phyloP scores from a whole-genome alignment of 2,797 vertebrate genomes.

The Sandelia bainsii region DNA sequence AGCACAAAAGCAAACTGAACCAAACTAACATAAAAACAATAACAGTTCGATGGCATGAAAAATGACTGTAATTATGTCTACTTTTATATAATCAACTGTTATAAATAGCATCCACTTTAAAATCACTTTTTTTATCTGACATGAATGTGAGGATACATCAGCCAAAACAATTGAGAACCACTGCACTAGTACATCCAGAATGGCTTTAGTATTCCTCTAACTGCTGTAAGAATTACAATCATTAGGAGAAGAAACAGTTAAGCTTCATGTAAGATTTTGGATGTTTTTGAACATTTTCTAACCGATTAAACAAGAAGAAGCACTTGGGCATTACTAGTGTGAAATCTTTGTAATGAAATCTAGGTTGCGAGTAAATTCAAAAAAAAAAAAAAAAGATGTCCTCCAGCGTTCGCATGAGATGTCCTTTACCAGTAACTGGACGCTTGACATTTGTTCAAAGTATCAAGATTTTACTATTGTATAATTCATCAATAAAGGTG shows the following conservation, averaged over 20 bases:
- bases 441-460: slow-evolving; percentile 33
- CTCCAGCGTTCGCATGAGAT: slow-evolving; percentile 18
- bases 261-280: slow-evolving; percentile 13
- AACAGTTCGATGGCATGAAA: background rate
- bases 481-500: slow-evolving; percentile 2
- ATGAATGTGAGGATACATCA: background rate
- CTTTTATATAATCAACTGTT: background rate
- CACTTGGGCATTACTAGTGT: slow-evolving; percentile 40
- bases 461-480: slow-evolving; percentile 15
- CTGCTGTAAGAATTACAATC: slow-evolving; percentile 56
- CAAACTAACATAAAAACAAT: background rate
- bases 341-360: slow-evolving; percentile 24
- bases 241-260: slow-evolving; percentile 30
- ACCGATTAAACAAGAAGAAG: slow-evolving; percentile 35
- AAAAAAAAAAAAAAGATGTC: slow-evolving; percentile 8
- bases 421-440: slow-evolving; percentile 33
- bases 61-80: background rate
- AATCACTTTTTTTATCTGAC: background rate
- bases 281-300: slow-evolving; percentile 35
- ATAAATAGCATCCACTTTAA: background rate
- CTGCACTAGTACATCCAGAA: slow-evolving; percentile 53
- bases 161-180: slow-evolving; percentile 25
- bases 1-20: background rate
- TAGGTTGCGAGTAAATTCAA: background rate
- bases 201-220: slow-evolving; percentile 65